phyloP scores from a whole-genome alignment of 2,113 vertebrate genomes.

The Nesoenas mayeri region DNA sequence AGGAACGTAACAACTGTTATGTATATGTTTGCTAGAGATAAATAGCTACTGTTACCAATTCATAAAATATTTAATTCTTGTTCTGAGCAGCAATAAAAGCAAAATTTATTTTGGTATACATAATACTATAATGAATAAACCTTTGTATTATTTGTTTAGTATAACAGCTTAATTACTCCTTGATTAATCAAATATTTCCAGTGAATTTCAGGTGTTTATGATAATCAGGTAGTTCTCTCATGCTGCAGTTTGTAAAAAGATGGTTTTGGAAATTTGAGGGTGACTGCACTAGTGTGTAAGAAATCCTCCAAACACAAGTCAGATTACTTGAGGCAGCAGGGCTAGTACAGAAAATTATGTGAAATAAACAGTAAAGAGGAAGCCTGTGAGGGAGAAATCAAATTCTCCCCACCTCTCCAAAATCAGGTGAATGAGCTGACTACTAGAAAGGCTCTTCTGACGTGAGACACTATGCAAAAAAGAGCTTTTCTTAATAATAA shows the following conservation, averaged over 20 bases:
- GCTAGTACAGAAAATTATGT: neutral
- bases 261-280: neutral
- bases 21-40: neutral
- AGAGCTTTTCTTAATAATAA: neutral
- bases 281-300: no score
- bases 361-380: neutral
- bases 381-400: neutral
- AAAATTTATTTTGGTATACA: neutral
- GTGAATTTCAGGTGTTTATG: neutral
- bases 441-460: neutral
- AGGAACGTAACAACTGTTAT: neutral
- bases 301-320: neutral
- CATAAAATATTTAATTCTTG: neutral
- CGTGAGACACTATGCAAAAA: neutral
- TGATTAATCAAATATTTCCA: neutral
- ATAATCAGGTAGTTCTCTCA: neutral
- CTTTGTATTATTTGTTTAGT: neutral
- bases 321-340: neutral
- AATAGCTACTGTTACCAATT: neutral
- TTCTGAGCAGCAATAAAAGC: neutral
- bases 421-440: neutral
- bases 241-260: neutral
- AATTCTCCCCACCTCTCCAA: neutral
- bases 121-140: neutral
- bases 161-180: neutral